Evolutionary conservation across 2,113 vertebrate species (phyloP).

Genomic region (Halcyon malimbica): DNA sequence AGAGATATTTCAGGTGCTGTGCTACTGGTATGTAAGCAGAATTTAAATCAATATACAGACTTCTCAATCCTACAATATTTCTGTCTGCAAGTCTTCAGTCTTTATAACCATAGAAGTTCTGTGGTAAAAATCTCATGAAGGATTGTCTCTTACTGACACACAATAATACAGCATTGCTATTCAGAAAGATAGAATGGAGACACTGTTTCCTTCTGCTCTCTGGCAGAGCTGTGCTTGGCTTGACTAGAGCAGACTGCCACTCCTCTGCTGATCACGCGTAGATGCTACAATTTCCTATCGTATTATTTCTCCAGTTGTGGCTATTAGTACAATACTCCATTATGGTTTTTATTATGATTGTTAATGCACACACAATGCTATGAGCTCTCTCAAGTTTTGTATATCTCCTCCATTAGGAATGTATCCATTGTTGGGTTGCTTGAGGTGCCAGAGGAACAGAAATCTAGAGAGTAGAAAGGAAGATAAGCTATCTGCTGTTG

Average conservation of each 20-base stretch:
- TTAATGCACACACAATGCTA: background rate
- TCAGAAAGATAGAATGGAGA: background rate
- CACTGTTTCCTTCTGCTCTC: background rate
- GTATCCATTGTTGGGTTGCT: background rate
- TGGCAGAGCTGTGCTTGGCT: background rate
- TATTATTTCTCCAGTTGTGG: background rate
- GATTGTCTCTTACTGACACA: background rate
- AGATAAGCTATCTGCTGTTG: no score
- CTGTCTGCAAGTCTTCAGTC: background rate
- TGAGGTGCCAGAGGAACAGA: background rate
- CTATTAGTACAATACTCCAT: background rate
- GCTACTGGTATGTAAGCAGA: background rate
- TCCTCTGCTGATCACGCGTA: constrained; percentile 4
- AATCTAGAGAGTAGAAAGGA: background rate
- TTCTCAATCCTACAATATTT: background rate
- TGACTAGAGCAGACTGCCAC: background rate
- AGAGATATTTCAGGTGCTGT: background rate
- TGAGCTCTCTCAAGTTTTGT: background rate
- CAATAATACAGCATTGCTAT: background rate
- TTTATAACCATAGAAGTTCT: background rate
- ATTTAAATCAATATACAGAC: background rate
- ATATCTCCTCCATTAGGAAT: background rate
- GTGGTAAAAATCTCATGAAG: background rate
- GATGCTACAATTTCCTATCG: background rate
- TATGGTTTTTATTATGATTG: background rate